phyloP scores from a whole-genome alignment of 1,140 invertebrate species.

The Panagrolaimus sp. region DNA sequence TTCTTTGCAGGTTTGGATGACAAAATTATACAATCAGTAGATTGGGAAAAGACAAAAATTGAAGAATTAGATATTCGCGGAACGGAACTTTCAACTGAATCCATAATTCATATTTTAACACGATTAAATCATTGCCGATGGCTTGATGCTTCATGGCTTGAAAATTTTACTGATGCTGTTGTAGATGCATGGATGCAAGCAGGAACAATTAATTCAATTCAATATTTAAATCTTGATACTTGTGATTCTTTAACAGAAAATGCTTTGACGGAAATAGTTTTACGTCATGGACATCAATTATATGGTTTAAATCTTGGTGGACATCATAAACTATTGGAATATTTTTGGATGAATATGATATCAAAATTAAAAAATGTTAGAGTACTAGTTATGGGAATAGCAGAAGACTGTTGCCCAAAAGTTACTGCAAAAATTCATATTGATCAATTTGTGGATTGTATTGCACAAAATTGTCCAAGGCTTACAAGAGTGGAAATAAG shows the following conservation, averaged over 20 bases:
- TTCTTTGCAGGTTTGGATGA: slow-evolving; percentile 48
- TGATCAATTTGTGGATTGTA: slow-evolving; percentile 93
- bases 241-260: slow-evolving; percentile 92
- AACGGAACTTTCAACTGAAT: slow-evolving; percentile 87
- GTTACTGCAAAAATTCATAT: slow-evolving; percentile 67
- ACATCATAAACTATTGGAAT: slow-evolving; percentile 94
- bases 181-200: slow-evolving; percentile 79
- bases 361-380: slow-evolving; percentile 65
- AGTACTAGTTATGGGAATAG: slow-evolving; percentile 91
- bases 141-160: slow-evolving; percentile 86
- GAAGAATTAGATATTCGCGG: slow-evolving; percentile 93
- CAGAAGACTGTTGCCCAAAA: slow-evolving; percentile 87
- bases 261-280: slow-evolving; percentile 80
- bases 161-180: slow-evolving; percentile 89
- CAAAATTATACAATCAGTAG: slow-evolving; percentile 66
- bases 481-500: slow-evolving; percentile 84
- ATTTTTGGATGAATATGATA: slow-evolving; percentile 82
- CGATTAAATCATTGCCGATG: slow-evolving; percentile 79
- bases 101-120: slow-evolving; percentile 82
- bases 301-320: slow-evolving; percentile 80
- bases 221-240: slow-evolving; percentile 82
- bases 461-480: slow-evolving; percentile 81
- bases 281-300: slow-evolving; percentile 77
- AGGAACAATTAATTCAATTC: slow-evolving; percentile 76
- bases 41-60: slow-evolving; percentile 91